Conservation (phyloP, 2,888 invertebrate genomes). For the Apotomis turbidana region DNA sequence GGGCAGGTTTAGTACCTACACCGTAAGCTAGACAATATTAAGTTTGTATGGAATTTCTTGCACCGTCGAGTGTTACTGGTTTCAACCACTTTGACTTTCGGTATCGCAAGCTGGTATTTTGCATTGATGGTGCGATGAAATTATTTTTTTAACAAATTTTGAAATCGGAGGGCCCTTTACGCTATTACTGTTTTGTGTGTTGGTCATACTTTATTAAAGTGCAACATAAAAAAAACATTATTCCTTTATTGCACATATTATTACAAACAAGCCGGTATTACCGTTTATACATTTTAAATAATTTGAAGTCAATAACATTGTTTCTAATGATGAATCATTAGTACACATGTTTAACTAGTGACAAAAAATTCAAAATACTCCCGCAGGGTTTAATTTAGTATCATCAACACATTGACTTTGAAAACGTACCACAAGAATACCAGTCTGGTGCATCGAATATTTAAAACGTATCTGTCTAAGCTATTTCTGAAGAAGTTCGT, state of each 20-base stretch:
- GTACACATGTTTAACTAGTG: not conserved
- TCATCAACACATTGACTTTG: conserved; percentile 27
- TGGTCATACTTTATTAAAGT: conserved; percentile 24
- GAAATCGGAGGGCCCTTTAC: conserved; percentile 49
- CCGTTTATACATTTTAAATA: no score
- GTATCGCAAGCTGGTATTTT: conserved; percentile 49
- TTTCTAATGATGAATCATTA: conserved; percentile 14
- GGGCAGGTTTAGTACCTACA: conserved; percentile 71
- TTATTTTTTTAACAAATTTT: conserved; percentile 71
- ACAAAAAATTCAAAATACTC: conserved; percentile 22
- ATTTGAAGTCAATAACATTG: conserved; percentile 4
- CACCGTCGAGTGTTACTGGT: conserved; percentile 59
- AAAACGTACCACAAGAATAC: conserved; percentile 1
- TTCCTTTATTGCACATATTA: no score
- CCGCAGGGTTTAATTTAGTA: conserved; percentile 35
- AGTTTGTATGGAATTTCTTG: conserved; percentile 70
- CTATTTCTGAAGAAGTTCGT: not conserved
- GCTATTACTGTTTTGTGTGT: conserved; percentile 37
- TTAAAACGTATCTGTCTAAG: not conserved
- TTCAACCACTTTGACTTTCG: conserved; percentile 44
- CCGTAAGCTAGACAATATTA: conserved; percentile 78
- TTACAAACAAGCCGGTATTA: no score
- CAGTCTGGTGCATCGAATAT: not conserved
- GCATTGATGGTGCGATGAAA: conserved; percentile 66
- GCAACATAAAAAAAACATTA: not conserved